Conservation (phyloP, 2,113 vertebrate genomes). For the Tachysurus fulvidraco region DNA sequence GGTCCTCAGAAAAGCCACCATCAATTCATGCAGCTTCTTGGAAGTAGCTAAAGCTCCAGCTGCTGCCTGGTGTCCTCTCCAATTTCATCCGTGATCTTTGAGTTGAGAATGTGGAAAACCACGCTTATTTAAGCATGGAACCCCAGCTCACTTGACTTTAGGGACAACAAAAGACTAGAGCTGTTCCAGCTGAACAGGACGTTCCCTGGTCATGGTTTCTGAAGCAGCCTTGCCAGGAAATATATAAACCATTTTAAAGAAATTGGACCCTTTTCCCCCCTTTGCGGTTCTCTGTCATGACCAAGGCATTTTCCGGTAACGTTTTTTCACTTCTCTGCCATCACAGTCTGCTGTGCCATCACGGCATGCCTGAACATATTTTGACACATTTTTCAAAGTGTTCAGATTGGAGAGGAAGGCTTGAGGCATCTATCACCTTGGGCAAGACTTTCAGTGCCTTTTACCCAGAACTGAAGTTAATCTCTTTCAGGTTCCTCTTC, state of each 20-base stretch:
- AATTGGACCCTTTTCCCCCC: constrained; percentile 62
- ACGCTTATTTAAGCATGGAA: constrained; percentile 58
- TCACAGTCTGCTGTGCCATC: not conserved
- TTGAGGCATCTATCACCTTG: not conserved
- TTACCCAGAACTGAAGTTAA: not conserved
- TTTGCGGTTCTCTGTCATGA: constrained; percentile 33
- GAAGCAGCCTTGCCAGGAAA: constrained; percentile 59
- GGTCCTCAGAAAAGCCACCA: constrained; percentile 61
- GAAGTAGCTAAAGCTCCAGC: constrained; percentile 59
- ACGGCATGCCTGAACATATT: not conserved
- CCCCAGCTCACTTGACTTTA: constrained; percentile 54
- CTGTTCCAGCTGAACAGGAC: constrained; percentile 69
- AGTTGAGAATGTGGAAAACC: not conserved
- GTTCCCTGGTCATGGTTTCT: constrained; percentile 56
- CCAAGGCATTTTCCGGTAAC: constrained; percentile 64
- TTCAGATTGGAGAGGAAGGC: not conserved
- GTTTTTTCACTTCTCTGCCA: constrained; percentile 54
- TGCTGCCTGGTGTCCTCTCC: constrained; percentile 50
- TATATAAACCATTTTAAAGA: constrained; percentile 69
- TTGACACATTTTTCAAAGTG: not conserved
- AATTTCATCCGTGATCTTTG: not conserved
- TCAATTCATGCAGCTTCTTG: constrained; percentile 55
- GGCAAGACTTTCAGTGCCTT: not conserved
- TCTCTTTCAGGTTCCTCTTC: not conserved
- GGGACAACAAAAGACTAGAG: constrained; percentile 63